Base-by-base conservation (phyloP, 2,888 invertebrate species). In the Eumacrocentrus americanus region DNA sequence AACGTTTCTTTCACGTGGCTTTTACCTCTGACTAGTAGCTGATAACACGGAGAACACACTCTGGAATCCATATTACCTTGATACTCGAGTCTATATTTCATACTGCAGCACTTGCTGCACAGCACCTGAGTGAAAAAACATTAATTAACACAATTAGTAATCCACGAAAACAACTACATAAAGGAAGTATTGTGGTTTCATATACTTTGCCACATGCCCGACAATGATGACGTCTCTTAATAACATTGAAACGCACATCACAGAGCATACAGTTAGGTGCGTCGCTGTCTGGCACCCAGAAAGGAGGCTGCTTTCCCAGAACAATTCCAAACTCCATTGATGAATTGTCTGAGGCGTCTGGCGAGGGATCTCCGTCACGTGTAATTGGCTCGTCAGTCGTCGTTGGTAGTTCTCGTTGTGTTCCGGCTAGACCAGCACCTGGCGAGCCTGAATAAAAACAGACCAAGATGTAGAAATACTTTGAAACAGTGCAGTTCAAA, bases 231-330 rank as follows among this genome's bases (percentile, higher is more conserved):
- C 94, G 84, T 42, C 94, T 84, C 77, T 90, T 91, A 51, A 94
- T 86, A 65, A 94, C 86, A 1, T 90, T 92, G 79, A 94, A 95
- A 79, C 88, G 90, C 46, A 84, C 81, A 63, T 89, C 88, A 77
- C 95, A 95, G 67, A 91, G 87, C 89, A 94, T 90, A 76, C 95
- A 95, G 64, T 84, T 84, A n/a, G 85, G 83, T 4, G 93, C 91
- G 69, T 91, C 91, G 2, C 87, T 84, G 79, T 95, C 95, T 0
- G 94, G 94, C 53, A 95, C 88, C 95, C 95, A 95, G 70, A 89
- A 86, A 0, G 94, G 94, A 11, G 91, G 89, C 57, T 89, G 85
- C 74, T 88, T 88, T 1, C 93, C 93, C 56, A 93, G 78, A 64
- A 83, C 77, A 11, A 80, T 80, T 9, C 66, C 61, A 46, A 75